Evolutionary conservation across 2,888 invertebrate genomes (phyloP).

Genomic region (Coleophora deauratella): DNA sequence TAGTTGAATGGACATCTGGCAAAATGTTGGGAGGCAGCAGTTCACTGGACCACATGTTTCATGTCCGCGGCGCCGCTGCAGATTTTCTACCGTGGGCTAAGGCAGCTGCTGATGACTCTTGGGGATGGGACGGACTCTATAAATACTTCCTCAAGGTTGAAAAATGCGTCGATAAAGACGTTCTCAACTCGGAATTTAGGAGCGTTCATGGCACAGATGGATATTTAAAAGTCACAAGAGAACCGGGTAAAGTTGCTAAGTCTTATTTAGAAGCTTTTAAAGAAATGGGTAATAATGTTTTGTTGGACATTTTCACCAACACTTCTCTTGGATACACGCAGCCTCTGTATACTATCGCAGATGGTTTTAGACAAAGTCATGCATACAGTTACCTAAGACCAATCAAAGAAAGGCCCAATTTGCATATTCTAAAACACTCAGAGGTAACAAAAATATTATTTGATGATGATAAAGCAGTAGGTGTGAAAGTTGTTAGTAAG

Average conservation of each 20-base stretch:
- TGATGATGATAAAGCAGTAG: constrained; percentile 11
- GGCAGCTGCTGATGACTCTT: constrained; percentile 12
- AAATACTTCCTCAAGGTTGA: constrained; percentile 19
- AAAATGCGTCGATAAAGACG: neutral
- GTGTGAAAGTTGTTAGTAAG: constrained; percentile 12
- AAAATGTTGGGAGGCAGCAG: constrained; percentile 26
- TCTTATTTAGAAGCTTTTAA: neutral
- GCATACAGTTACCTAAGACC: neutral
- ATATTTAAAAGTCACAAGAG: neutral
- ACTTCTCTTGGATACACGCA: neutral
- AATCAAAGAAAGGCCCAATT: constrained; percentile 49
- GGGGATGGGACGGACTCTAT: constrained; percentile 17
- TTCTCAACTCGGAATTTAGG: neutral
- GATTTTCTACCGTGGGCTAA: constrained; percentile 21
- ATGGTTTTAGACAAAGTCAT: constrained; percentile 34
- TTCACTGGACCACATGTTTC: constrained; percentile 15
- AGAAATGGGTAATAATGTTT: neutral
- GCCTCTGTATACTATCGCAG: neutral
- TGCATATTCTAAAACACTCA: constrained; percentile 44
- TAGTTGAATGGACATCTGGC: constrained; percentile 17
- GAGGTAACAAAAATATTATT: constrained; percentile 15
- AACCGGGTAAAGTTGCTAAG: neutral
- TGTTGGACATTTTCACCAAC: neutral
- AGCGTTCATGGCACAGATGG: neutral
- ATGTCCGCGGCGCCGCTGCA: constrained; percentile 2